Percentiles rank a stretch among this genome's conserved stretches.
phyloP scores from a whole-genome alignment of 2,797 vertebrate genomes.

The Chiropotes sagulatus region DNA sequence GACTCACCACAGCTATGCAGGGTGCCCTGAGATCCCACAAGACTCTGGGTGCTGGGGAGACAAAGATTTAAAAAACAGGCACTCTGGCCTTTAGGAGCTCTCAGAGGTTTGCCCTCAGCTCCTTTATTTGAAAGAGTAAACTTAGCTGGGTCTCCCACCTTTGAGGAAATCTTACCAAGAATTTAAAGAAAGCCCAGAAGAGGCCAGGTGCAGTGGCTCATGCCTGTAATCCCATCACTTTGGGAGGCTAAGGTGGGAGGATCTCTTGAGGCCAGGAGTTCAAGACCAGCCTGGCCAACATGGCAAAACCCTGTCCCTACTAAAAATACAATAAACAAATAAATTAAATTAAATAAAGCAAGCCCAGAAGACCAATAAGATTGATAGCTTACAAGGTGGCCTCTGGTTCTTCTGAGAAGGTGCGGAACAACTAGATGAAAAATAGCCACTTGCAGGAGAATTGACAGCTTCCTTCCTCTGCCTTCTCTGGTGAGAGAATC shows the following conservation, averaged over 20 bases:
- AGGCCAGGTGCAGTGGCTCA: background rate
- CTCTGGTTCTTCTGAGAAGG: background rate
- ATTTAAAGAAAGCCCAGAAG: background rate
- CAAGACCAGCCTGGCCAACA: background rate
- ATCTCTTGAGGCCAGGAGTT: background rate
- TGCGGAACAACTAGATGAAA: background rate
- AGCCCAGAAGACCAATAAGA: background rate
- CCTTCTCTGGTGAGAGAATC: background rate
- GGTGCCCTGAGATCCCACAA: background rate
- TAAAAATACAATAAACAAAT: background rate
- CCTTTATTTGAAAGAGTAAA: background rate
- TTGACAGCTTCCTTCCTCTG: background rate
- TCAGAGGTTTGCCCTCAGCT: background rate
- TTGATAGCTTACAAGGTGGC: background rate
- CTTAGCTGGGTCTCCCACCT: background rate
- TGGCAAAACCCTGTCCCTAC: background rate
- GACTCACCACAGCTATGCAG: background rate
- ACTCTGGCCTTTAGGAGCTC: background rate
- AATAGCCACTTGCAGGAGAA: background rate
- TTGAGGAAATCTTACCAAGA: background rate
- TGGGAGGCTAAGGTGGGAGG: background rate
- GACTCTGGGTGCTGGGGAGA: background rate
- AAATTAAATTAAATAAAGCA: no score
- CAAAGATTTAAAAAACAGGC: background rate
- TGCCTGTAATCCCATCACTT: background rate